These are phyloP conservation scores for Nasonia vitripennis DNA, from an alignment of 1,140 invertebrate genomes.

Conservation along the genomic window DNA sequence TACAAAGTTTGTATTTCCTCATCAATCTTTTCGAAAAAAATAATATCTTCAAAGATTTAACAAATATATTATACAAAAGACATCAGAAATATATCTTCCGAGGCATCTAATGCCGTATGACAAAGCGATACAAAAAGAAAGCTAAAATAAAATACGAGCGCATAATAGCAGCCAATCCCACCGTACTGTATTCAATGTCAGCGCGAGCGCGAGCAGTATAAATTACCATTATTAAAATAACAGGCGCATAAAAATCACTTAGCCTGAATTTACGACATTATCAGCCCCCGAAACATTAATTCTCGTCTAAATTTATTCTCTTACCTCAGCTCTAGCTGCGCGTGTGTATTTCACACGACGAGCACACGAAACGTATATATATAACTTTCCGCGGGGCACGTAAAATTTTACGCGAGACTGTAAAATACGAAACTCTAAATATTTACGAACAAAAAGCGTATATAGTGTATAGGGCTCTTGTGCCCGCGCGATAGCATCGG, in stretches of 20 bases:
- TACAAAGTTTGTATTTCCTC: too few species aligned
- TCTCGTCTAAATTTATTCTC: not conserved
- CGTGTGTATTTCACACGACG: too few species aligned
- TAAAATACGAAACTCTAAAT: conserved; percentile 3
- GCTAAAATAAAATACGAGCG: not conserved
- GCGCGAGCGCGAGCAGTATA: not conserved
- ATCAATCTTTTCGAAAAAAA: too few species aligned
- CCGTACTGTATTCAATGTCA: not conserved
- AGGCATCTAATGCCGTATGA: not conserved
- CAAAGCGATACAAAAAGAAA: not conserved
- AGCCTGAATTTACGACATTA: not conserved
- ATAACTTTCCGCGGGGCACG: not conserved
- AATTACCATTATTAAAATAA: not conserved
- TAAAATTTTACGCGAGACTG: not conserved
- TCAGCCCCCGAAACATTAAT: too few species aligned
- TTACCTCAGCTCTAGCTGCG: too few species aligned
- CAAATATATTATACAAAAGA: too few species aligned
- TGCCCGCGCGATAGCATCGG: not conserved
- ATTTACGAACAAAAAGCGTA: conserved; percentile 8
- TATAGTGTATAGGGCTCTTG: not conserved
- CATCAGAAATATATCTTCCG: too few species aligned
- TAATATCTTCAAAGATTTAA: too few species aligned
- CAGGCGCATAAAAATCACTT: not conserved
- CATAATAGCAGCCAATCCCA: too few species aligned
- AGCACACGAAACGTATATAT: too few species aligned